A percentile compares a stretch with the other conserved stretches of the same genome.
These are phyloP conservation scores for Hyphantria cunea DNA, from an alignment of 1,140 invertebrate genomes.

Conservation along the genomic window DNA sequence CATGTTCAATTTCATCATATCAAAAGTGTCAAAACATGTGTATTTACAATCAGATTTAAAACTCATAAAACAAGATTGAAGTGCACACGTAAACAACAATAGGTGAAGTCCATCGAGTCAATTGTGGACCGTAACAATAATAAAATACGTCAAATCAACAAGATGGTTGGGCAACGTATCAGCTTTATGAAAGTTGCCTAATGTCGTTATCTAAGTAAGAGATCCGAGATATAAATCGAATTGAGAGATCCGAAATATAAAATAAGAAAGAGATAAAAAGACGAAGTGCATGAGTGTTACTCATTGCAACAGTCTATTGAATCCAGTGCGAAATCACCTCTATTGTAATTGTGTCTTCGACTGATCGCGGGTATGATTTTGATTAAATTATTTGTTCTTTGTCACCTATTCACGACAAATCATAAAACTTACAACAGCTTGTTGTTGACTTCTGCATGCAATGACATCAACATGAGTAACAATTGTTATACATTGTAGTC, in stretches of 20 bases:
- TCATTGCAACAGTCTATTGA: slow-evolving; percentile 1
- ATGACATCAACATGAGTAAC: slow-evolving; percentile 37
- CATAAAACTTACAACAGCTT: slow-evolving; percentile 39
- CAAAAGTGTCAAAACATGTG: slow-evolving; percentile 21
- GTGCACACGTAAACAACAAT: slow-evolving; percentile 26
- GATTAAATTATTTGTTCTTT: slow-evolving; percentile 58
- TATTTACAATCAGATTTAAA: slow-evolving; percentile 26
- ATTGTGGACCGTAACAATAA: slow-evolving; percentile 23
- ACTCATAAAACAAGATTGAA: slow-evolving; percentile 22
- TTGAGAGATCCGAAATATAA: too few species aligned
- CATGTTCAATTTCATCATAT: neutral
- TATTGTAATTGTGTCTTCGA: slow-evolving; percentile 33
- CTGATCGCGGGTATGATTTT: slow-evolving; percentile 36
- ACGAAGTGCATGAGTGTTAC: neutral
- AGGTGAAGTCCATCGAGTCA: slow-evolving; percentile 23
- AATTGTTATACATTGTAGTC: slow-evolving; percentile 22
- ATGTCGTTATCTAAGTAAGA: too few species aligned
- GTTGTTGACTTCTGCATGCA: slow-evolving; percentile 35
- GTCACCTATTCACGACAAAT: slow-evolving; percentile 36
- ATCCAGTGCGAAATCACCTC: slow-evolving; percentile 33
- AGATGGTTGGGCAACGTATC: neutral
- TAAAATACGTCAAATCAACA: slow-evolving; percentile 15
- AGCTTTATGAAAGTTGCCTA: too few species aligned
- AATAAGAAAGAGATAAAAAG: neutral
- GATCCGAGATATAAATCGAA: too few species aligned